Base-by-base conservation (phyloP, 2,113 vertebrate species). In the Chaenogobius annularis region DNA sequence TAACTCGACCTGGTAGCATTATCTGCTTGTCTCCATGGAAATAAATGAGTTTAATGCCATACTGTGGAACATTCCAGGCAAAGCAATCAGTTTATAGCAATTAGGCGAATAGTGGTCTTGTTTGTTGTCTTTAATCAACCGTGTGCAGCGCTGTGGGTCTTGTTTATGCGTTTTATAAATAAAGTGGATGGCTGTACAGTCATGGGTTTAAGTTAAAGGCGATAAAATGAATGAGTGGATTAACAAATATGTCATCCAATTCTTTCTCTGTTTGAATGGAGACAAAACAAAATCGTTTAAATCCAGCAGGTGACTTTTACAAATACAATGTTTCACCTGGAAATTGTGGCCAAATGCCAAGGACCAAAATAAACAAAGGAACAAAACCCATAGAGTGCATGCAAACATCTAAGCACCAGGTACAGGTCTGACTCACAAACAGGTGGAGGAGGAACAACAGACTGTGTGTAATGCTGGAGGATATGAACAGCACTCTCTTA, bases 341-440 rank as follows among this genome's bases (percentile, higher is more conserved):
- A 48, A 56, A 23, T 23, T 73, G 66, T 83, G 75, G 83, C 74
- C 73, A 17, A 1, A 47, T 31, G 78, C 83, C 72, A 84, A 58
- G 47, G 56, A 76, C 47, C 54, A 70, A 23, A 46, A 77, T 14
- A 69, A 56, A 73, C 64, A 81, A 67, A 72, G 58, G 69, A 81
- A 74, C 72, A 63, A 71, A 56, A 79, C 65, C 69, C 35, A 76
- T 23, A 66, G 44, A 68, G 48, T 31, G 40, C 69, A 74, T 68
- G 81, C 52, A 79, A 75, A 90, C 80, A 83, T 26, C 20, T 72
- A 80, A 78, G 65, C 46, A 44, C 70, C 74, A 70, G 79, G 77
- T 66, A 73, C 55, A 80, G 69, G 66, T 20, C 47, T 72, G 73
- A 82, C 43, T 81, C 70, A 52, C 67, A 75, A 66, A 50, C 71